Conservation (phyloP, 1,140 invertebrate genomes). For the Drosophila oshimai region DNA sequence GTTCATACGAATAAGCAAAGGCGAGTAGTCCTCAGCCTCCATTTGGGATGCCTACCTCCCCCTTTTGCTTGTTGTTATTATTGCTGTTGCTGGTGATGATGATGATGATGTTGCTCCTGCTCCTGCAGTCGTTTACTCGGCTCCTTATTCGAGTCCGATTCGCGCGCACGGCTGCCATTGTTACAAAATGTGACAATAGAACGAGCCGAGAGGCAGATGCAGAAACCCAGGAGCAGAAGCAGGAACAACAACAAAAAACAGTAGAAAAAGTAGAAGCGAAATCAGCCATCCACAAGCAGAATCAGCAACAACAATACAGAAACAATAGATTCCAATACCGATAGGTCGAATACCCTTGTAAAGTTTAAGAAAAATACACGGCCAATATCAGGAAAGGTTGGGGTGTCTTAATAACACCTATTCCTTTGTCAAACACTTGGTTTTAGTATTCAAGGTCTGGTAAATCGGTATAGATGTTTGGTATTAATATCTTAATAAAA, state of each 20-base stretch:
- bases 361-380: too few relatives aligned
- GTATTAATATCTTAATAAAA: too few relatives aligned
- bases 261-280: conserved; percentile 9
- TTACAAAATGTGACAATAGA: conserved; percentile 75
- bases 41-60: background rate
- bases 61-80: conserved; percentile 17
- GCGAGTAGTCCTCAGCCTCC: conserved; percentile 31
- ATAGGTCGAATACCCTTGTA: conserved; percentile 6
- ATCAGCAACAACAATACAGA: conserved; percentile 12
- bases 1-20: conserved; percentile 60
- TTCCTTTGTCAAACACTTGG: too few relatives aligned
- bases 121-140: conserved; percentile 39
- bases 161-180: conserved; percentile 71
- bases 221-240: conserved; percentile 7
- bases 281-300: conserved; percentile 18
- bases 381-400: background rate
- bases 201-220: conserved; percentile 22
- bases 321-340: conserved; percentile 14
- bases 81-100: conserved; percentile 11
- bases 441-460: too few relatives aligned
- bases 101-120: conserved; percentile 13
- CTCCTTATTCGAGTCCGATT: conserved; percentile 69
- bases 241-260: background rate
- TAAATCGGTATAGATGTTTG: too few relatives aligned
- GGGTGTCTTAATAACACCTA: too few relatives aligned